Percentiles rank a stretch among this genome's conserved stretches.
phyloP scores from a whole-genome alignment of 1,140 invertebrate genomes.

The Rhynchophorus ferrugineus region DNA sequence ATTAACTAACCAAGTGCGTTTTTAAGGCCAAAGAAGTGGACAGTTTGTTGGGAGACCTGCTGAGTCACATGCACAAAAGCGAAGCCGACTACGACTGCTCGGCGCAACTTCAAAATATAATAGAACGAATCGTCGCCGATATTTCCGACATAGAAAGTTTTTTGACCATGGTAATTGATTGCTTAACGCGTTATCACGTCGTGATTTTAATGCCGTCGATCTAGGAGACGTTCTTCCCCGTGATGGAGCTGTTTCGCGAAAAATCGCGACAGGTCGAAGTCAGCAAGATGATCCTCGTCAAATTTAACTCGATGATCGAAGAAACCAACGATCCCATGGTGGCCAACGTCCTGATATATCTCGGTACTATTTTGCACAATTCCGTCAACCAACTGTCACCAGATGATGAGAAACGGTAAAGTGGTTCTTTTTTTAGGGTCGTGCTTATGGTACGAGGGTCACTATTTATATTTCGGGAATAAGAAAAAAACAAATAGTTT shows the following conservation, averaged over 20 bases:
- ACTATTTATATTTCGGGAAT: too few relatives aligned
- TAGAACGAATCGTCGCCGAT: conserved; percentile 67
- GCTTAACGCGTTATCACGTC: background rate
- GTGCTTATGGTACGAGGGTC: too few relatives aligned
- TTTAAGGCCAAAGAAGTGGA: conserved; percentile 75
- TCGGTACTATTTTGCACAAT: conserved; percentile 84
- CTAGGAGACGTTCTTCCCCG: conserved; percentile 81
- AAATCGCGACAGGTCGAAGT: conserved; percentile 73
- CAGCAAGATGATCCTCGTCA: conserved; percentile 73
- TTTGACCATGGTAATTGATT: conserved; percentile 61
- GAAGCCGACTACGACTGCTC: conserved; percentile 70
- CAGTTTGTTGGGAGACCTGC: conserved; percentile 75
- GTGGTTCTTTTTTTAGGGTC: too few relatives aligned
- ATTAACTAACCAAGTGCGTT: too few relatives aligned
- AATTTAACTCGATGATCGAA: conserved; percentile 46
- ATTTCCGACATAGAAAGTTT: conserved; percentile 66
- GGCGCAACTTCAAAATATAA: conserved; percentile 65
- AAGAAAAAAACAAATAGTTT: too few relatives aligned
- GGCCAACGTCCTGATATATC: conserved; percentile 77
- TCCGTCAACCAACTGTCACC: conserved; percentile 88
- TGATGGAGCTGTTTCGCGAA: conserved; percentile 84
- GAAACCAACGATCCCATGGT: conserved; percentile 73
- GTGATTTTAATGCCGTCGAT: conserved; percentile 25
- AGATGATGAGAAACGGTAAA: conserved; percentile 69
- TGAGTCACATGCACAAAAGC: conserved; percentile 64